Base-by-base conservation (phyloP, 2,888 invertebrate genomes). In the Agriopis marginaria region DNA sequence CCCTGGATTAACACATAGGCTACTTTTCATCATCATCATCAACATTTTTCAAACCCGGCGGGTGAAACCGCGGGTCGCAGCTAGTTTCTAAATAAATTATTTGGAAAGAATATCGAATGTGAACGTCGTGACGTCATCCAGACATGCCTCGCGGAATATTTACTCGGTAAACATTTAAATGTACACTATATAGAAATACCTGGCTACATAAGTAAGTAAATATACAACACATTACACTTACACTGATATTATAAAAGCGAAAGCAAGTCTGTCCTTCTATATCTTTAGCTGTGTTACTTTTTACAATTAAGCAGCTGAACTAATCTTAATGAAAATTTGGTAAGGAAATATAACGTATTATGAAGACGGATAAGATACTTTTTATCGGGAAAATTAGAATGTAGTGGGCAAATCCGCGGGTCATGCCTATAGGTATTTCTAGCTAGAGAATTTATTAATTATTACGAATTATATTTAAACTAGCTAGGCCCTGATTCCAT, bases 121-220 rank as follows among this genome's bases (percentile, higher is more conserved):
- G n/a, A 59, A 47, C 11, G 47, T 39, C 1, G 12, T 42, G 44
- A 32, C 14, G 42, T 51, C 17, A 42, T 53, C 17, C 17, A 42
- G 42, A 55, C 55, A 55, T 55, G 55, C 17, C 50, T 50, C 42
- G 11, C 51, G 50, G 55, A 54, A 64, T 44, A 61, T 60, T 53
- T 56, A 56, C 51, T 50, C 44, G 51, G 50, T 50, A 56, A 69
- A 50, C 32, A 61, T 23, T 40, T 40, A 32, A 14, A 50, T 61
- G 42, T 70, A 59, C n/a, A 55, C 58, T 63, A 32, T 0, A 32
- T 32, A 60, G 40, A 50, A 44, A 66, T 39, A 66, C 51, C 11
- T 23, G 10, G 23, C 9, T 51, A n/a, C 23, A 11, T 10, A n/a
- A 32, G 44, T 62, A 53, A 39, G 8, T 42, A 17, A 12, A 55